These are phyloP conservation scores for Drosophila kuntzei DNA, from an alignment of 2,888 invertebrate species.

Conservation along the genomic window DNA sequence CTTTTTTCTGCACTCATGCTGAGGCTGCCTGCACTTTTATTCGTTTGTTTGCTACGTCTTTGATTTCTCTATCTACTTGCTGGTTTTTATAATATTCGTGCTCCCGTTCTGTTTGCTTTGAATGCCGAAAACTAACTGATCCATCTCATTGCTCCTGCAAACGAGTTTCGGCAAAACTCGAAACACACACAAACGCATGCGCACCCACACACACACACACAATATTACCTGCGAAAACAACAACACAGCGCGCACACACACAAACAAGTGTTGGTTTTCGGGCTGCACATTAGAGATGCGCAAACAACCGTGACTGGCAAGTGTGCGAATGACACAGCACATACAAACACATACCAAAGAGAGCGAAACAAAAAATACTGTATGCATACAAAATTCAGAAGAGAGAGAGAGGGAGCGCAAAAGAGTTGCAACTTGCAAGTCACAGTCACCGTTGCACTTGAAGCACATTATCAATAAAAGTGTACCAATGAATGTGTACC, in stretches of 20 bases:
- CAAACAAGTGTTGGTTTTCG: slow-evolving; percentile 40
- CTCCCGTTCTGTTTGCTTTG: slow-evolving; percentile 41
- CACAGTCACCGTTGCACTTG: too few relatives aligned
- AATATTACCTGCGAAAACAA: slow-evolving; percentile 52
- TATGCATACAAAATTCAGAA: neutral
- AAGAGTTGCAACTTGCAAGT: too few relatives aligned
- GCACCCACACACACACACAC: slow-evolving; percentile 9
- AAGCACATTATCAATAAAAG: too few relatives aligned
- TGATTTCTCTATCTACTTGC: neutral
- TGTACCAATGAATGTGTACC: too few relatives aligned
- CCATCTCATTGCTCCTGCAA: slow-evolving; percentile 42
- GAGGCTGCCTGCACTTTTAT: slow-evolving; percentile 3
- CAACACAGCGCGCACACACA: slow-evolving; percentile 17
- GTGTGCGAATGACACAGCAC: slow-evolving; percentile 1
- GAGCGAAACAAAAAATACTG: neutral
- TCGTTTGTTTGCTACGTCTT: neutral
- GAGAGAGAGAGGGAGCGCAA: neutral
- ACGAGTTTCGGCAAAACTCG: slow-evolving; percentile 54
- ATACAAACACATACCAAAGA: neutral
- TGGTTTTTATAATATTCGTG: neutral
- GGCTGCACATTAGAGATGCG: slow-evolving; percentile 43
- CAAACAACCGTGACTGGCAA: slow-evolving; percentile 7
- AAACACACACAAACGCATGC: neutral
- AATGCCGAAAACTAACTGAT: slow-evolving; percentile 64
- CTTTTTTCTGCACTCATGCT: slow-evolving; percentile 42